phyloP scores from a whole-genome alignment of 2,888 invertebrate species.

The Tridacna crocea region DNA sequence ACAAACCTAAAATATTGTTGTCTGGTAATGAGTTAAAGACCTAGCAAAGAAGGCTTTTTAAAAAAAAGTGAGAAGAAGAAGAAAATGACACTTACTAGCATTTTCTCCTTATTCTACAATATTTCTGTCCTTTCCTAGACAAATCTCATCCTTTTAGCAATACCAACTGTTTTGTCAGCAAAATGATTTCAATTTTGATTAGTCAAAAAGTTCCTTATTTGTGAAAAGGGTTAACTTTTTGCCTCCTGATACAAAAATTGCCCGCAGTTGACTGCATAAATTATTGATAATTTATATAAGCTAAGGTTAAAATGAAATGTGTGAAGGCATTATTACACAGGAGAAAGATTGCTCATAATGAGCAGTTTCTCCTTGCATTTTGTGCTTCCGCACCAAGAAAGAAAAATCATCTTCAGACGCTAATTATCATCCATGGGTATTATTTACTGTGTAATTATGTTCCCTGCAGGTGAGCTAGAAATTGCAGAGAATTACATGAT shows the following conservation, averaged over 20 bases:
- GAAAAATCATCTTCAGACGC: no score
- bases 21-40: no score
- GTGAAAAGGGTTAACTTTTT: neutral
- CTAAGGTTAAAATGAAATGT: neutral
- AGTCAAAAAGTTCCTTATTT: neutral
- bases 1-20: no score
- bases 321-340: neutral
- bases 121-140: neutral
- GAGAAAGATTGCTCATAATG: neutral
- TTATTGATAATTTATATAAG: no score
- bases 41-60: neutral
- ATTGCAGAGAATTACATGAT: slow-evolving; percentile 69
- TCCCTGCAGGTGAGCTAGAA: slow-evolving; percentile 65
- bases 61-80: neutral
- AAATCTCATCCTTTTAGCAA: neutral
- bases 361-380: neutral
- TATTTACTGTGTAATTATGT: no score
- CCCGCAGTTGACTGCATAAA: no score
- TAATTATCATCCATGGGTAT: no score
- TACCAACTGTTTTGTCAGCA: neutral
- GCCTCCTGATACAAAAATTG: no score
- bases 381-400: neutral
- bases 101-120: neutral
- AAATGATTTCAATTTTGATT: neutral
- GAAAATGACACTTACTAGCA: neutral